These are phyloP conservation scores for Atherinosoma microstoma DNA, from an alignment of 2,797 vertebrate species.

Conservation along the genomic window DNA sequence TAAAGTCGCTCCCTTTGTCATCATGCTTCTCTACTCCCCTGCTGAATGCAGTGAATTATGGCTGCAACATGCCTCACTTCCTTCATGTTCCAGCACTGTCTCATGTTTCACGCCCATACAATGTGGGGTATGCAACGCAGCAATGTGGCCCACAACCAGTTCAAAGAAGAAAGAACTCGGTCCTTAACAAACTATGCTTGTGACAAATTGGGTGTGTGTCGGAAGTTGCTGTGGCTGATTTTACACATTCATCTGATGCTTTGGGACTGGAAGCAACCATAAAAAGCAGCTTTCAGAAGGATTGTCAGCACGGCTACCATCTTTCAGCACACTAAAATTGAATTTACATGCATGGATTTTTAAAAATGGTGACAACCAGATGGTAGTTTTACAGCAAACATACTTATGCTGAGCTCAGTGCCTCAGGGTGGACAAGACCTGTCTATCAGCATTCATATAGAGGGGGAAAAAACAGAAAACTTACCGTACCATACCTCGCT, in stretches of 20 bases:
- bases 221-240: constrained; percentile 27
- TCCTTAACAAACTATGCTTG: constrained; percentile 33
- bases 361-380: constrained; percentile 58
- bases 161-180: constrained; percentile 28
- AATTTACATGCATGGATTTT: constrained; percentile 44
- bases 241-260: constrained; percentile 33
- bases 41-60: constrained; percentile 64
- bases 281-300: constrained; percentile 46
- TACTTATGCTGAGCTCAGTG: constrained; percentile 37
- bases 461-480: neutral
- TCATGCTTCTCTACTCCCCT: constrained; percentile 49
- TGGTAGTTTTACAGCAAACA: constrained; percentile 55
- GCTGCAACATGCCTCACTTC: constrained; percentile 54
- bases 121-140: constrained; percentile 8
- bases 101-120: constrained; percentile 54
- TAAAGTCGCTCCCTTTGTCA: constrained; percentile 76
- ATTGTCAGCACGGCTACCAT: constrained; percentile 47
- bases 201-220: constrained; percentile 37
- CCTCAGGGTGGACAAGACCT: constrained; percentile 45
- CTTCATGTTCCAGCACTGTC: constrained; percentile 52
- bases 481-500: constrained; percentile 4
- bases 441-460: constrained; percentile 55
- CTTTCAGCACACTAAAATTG: constrained; percentile 27
- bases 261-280: constrained; percentile 30
- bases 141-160: constrained; percentile 4